phyloP scores from a whole-genome alignment of 2,888 invertebrate species.

The Hartigia nigra region DNA sequence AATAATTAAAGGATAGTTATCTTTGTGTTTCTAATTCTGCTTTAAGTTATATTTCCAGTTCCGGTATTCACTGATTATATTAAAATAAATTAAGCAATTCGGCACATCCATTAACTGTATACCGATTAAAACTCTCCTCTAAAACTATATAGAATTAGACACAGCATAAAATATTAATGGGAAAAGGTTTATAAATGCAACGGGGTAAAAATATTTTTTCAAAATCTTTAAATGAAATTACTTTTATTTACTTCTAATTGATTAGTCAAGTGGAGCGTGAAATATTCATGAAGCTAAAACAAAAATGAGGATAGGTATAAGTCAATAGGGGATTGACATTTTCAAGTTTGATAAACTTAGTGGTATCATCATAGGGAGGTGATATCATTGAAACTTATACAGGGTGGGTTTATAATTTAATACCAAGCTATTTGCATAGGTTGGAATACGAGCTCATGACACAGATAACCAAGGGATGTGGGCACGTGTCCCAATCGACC shows the following conservation, averaged over 20 bases:
- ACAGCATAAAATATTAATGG: not conserved
- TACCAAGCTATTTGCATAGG: slow-evolving; percentile 18
- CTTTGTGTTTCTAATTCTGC: not conserved
- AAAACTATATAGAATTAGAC: not conserved
- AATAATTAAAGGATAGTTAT: not conserved
- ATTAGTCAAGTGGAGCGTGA: not conserved
- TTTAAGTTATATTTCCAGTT: not conserved
- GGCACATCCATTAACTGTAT: not conserved
- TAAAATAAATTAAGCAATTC: slow-evolving; percentile 26
- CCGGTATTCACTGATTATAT: slow-evolving; percentile 24
- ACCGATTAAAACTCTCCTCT: not conserved
- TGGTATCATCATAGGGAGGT: not conserved
- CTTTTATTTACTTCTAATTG: not conserved
- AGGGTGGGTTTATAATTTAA: not conserved
- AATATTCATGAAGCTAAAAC: not conserved
- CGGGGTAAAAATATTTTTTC: no score
- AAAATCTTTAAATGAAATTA: not conserved
- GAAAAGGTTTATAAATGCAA: no score
- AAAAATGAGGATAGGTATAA: not conserved
- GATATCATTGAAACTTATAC: not conserved
- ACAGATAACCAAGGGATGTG: slow-evolving; percentile 39
- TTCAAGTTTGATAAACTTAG: no score
- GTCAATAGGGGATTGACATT: not conserved
- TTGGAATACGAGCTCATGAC: slow-evolving; percentile 38
- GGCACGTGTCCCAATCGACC: slow-evolving; percentile 51